These are phyloP conservation scores for Sula dactylatra DNA, from an alignment of 2,113 vertebrate genomes.

Conservation along the genomic window DNA sequence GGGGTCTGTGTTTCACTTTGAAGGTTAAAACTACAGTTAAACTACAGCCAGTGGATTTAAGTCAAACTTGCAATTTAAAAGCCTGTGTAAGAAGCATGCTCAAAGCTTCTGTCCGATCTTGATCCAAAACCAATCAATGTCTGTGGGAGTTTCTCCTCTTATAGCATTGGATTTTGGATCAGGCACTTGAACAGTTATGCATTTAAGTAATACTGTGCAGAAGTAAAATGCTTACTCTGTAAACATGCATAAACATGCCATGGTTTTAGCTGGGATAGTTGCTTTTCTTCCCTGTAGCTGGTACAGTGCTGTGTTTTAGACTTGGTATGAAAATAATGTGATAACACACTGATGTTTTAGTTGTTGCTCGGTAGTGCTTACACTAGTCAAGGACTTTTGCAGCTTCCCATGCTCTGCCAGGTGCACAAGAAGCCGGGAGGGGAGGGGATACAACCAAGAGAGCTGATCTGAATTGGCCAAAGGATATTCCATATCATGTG, in stretches of 20 bases:
- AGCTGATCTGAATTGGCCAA: no score
- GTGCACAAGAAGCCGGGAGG: no score
- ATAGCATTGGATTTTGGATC: not conserved
- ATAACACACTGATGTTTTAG: no score
- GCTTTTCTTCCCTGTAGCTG: no score
- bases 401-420: no score
- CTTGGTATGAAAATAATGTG: no score
- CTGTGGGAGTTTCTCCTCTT: not conserved
- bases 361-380: no score
- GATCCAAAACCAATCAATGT: not conserved
- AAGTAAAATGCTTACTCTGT: not conserved
- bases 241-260: not conserved
- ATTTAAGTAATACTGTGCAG: not conserved
- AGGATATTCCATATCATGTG: no score
- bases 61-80: not conserved
- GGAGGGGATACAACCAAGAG: no score
- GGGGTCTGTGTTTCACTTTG: not conserved
- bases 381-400: no score
- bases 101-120: not conserved
- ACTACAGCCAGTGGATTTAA: not conserved
- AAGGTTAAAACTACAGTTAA: not conserved
- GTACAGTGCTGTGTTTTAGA: no score
- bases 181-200: not conserved
- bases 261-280: no score
- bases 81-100: not conserved